These are phyloP conservation scores for Grapholita molesta DNA, from an alignment of 1,140 invertebrate species.

Conservation along the genomic window DNA sequence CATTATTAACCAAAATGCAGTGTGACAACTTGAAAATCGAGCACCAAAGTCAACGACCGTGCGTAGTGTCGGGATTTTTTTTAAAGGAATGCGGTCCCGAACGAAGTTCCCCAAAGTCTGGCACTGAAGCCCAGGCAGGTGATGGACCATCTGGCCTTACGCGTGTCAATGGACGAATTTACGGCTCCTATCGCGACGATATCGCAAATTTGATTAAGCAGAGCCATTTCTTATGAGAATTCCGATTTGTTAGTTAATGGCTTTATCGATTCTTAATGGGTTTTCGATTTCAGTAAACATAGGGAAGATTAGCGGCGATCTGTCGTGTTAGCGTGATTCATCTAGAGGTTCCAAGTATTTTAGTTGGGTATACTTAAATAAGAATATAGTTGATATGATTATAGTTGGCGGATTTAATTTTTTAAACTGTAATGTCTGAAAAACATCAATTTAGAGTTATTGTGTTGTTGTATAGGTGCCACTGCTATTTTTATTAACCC, in stretches of 20 bases:
- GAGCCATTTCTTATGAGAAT: background rate
- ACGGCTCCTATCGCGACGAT: slow-evolving; percentile 46
- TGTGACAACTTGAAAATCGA: slow-evolving; percentile 26
- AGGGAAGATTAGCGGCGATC: background rate
- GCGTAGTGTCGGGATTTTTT: slow-evolving; percentile 44
- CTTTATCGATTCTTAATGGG: slow-evolving; percentile 5
- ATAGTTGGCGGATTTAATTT: too few relatives aligned
- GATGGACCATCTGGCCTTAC: slow-evolving; percentile 58
- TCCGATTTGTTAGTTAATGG: slow-evolving; percentile 7
- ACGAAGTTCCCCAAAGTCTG: slow-evolving; percentile 47
- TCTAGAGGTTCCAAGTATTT: background rate
- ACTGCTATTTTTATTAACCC: too few relatives aligned
- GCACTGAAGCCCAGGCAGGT: slow-evolving; percentile 47
- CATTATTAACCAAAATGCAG: slow-evolving; percentile 9
- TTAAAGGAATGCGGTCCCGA: slow-evolving; percentile 56
- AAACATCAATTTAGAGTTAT: too few relatives aligned
- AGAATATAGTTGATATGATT: too few relatives aligned
- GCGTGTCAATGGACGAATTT: slow-evolving; percentile 58
- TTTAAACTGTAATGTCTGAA: too few relatives aligned
- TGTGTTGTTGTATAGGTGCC: too few relatives aligned
- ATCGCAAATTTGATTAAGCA: slow-evolving; percentile 51
- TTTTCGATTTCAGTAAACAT: background rate
- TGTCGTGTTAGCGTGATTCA: background rate
- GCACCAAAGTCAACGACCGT: slow-evolving; percentile 53
- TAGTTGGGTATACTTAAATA: too few relatives aligned